A percentile compares a stretch with the other conserved stretches of the same genome.
phyloP scores from a whole-genome alignment of 2,888 invertebrate species.

The Glaucopsyche alexis region DNA sequence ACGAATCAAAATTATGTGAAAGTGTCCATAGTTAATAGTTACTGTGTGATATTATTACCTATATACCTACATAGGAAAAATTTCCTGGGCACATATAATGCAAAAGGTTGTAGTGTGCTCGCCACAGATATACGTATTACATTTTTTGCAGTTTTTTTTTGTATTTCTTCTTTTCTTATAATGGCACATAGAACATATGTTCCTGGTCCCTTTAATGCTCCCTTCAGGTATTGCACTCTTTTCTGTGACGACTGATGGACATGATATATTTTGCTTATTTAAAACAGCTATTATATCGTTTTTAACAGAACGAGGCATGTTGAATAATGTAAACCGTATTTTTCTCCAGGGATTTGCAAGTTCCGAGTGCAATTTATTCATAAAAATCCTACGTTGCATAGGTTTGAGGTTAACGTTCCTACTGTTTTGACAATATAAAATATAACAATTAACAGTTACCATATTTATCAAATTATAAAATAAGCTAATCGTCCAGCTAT shows the following conservation, averaged over 20 bases:
- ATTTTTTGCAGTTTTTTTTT: neutral
- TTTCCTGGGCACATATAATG: neutral
- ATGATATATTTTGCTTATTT: neutral
- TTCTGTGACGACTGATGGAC: neutral
- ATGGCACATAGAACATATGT: neutral
- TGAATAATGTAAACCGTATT: neutral
- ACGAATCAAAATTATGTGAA: neutral
- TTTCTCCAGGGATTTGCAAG: slow-evolving; percentile 12
- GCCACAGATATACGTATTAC: neutral
- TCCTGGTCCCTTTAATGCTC: neutral
- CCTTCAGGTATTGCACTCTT: neutral
- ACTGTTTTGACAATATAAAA: neutral
- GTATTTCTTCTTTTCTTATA: slow-evolving; percentile 1
- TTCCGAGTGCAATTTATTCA: slow-evolving; percentile 5
- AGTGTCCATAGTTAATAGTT: neutral
- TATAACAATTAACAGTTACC: neutral
- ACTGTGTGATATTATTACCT: neutral
- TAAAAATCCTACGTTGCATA: neutral
- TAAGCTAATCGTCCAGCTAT: neutral
- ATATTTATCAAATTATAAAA: slow-evolving; percentile 13
- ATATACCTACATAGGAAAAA: neutral
- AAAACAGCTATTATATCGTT: neutral
- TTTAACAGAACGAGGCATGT: neutral
- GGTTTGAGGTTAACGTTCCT: neutral
- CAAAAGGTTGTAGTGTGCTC: neutral